Evolutionary conservation across 2,797 vertebrate genomes (phyloP).

Genomic region (Calcarius lapponicus): DNA sequence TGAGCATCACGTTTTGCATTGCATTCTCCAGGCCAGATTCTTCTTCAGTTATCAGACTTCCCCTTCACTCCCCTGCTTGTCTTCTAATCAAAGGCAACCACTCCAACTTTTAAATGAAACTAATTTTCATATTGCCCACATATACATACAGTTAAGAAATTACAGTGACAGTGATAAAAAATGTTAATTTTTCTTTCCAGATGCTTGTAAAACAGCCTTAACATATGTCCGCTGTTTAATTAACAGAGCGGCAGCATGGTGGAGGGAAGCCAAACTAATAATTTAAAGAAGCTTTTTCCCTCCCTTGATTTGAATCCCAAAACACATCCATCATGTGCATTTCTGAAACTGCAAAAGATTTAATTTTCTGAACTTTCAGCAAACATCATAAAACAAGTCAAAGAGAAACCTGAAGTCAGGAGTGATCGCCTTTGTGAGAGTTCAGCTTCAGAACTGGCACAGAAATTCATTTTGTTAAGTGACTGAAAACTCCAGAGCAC

Average conservation of each 20-base stretch:
- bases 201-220: conserved; percentile 76
- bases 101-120: conserved; percentile 64
- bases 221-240: conserved; percentile 78
- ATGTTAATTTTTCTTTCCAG: conserved; percentile 79
- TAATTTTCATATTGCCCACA: conserved; percentile 72
- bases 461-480: conserved; percentile 54
- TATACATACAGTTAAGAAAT: conserved; percentile 74
- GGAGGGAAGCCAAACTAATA: conserved; percentile 76
- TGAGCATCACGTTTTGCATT: accelerated
- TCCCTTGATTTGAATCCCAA: conserved; percentile 72
- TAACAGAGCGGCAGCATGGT: conserved; percentile 73
- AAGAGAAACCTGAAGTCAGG: conserved; percentile 64
- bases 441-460: conserved; percentile 35
- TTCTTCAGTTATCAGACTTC: neutral
- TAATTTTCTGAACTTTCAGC: conserved; percentile 76
- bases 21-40: neutral
- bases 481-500: neutral
- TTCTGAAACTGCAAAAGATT: conserved; percentile 73
- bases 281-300: conserved; percentile 74
- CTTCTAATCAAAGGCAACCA: conserved; percentile 61
- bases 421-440: conserved; percentile 25
- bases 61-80: neutral
- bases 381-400: conserved; percentile 76
- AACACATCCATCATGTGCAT: conserved; percentile 74
- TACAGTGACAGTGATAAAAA: conserved; percentile 78